These are phyloP conservation scores for Lagria hirta DNA, from an alignment of 2,888 invertebrate species.

Conservation along the genomic window DNA sequence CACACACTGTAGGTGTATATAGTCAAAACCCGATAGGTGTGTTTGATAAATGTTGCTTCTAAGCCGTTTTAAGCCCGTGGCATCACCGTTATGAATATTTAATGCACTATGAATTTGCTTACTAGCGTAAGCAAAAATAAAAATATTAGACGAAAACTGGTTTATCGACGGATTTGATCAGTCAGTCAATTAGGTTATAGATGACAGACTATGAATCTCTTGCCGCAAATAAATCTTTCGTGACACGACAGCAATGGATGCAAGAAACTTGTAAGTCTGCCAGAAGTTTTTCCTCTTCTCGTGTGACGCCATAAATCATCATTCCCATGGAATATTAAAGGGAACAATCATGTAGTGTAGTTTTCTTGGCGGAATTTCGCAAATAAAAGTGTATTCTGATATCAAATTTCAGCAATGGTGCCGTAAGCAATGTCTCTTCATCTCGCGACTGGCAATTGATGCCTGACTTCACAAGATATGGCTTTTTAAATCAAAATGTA, in stretches of 20 bases:
- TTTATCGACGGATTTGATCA: conserved; percentile 12
- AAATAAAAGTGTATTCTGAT: conserved; percentile 7
- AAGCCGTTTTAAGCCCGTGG: too few relatives aligned
- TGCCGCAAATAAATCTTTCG: conserved; percentile 17
- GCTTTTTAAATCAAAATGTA: conserved; percentile 17
- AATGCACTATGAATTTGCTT: too few relatives aligned
- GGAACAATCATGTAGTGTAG: conserved; percentile 13
- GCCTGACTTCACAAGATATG: conserved; percentile 15
- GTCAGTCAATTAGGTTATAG: conserved; percentile 13
- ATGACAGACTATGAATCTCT: conserved; percentile 8
- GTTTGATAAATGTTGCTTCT: too few relatives aligned
- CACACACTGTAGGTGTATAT: too few relatives aligned
- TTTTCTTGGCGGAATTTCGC: conserved; percentile 8
- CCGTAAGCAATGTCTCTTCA: conserved; percentile 10
- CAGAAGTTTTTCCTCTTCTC: conserved; percentile 19
- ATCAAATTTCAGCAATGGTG: conserved; percentile 17
- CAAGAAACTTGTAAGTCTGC: conserved; percentile 24
- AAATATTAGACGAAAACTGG: too few relatives aligned
- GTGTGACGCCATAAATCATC: conserved; percentile 18
- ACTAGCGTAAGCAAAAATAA: too few relatives aligned
- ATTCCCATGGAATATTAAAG: conserved; percentile 17
- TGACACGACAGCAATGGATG: conserved; percentile 20
- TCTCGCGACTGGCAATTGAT: conserved; percentile 21
- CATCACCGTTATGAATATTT: too few relatives aligned
- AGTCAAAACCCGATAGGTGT: too few relatives aligned